phyloP scores from a whole-genome alignment of 2,888 invertebrate genomes.

The Priocnemis perturbator region DNA sequence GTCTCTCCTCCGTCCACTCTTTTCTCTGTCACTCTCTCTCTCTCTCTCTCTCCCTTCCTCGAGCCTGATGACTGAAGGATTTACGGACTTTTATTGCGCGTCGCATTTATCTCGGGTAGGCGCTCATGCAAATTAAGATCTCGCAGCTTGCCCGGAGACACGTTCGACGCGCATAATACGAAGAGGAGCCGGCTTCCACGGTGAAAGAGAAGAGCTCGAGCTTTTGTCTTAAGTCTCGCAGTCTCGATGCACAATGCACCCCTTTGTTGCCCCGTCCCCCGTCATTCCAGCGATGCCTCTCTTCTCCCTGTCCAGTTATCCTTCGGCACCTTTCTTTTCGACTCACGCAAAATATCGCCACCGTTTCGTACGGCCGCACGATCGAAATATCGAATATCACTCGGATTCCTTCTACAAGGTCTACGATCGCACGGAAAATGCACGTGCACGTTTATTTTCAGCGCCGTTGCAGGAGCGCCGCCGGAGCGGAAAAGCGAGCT shows the following conservation, averaged over 20 bases:
- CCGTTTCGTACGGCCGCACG: neutral
- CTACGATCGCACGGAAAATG: no score
- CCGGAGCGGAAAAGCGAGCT: no score
- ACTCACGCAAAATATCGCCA: slow-evolving; percentile 15
- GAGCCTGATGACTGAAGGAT: slow-evolving; percentile 68
- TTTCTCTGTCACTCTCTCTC: slow-evolving; percentile 49
- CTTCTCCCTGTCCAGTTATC: slow-evolving; percentile 3
- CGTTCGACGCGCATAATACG: slow-evolving; percentile 39
- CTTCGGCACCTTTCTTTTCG: slow-evolving; percentile 17
- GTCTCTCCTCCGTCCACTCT: slow-evolving; percentile 5
- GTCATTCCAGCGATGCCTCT: neutral
- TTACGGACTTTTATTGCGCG: slow-evolving; percentile 67
- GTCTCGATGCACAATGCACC: slow-evolving; percentile 48
- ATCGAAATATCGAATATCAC: no score
- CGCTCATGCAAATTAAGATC: slow-evolving; percentile 66
- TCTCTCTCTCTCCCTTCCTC: slow-evolving; percentile 35
- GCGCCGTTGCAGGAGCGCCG: no score
- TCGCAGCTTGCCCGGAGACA: slow-evolving; percentile 44
- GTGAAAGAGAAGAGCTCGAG: slow-evolving; percentile 31
- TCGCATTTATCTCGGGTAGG: slow-evolving; percentile 59
- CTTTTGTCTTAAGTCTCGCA: slow-evolving; percentile 59
- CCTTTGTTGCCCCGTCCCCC: slow-evolving; percentile 49
- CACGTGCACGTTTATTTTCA: no score
- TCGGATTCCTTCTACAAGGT: no score
- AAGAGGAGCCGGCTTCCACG: slow-evolving; percentile 3